phyloP scores from a whole-genome alignment of 2,113 vertebrate species.

The Laticauda laticaudata region DNA sequence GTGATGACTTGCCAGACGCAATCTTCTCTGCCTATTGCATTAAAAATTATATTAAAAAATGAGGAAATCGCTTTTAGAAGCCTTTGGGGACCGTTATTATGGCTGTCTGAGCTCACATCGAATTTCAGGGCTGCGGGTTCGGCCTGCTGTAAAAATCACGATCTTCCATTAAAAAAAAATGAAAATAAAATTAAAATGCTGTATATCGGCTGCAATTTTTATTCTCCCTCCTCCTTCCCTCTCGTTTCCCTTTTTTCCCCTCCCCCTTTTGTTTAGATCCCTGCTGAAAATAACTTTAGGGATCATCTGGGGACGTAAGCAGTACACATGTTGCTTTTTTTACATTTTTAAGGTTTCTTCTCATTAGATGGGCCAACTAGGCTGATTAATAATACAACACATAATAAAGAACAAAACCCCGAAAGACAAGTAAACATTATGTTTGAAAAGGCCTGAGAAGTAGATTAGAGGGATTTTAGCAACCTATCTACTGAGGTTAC shows the following conservation, averaged over 20 bases:
- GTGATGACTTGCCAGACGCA: not conserved
- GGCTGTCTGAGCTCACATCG: not conserved
- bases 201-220: not conserved
- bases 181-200: not conserved
- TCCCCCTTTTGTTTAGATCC: not conserved
- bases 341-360: constrained; percentile 10
- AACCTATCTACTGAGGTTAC: not conserved
- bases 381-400: not conserved
- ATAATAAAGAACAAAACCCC: not conserved
- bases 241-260: not conserved
- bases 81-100: not conserved
- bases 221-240: not conserved
- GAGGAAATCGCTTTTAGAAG: not conserved
- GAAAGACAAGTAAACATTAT: not conserved
- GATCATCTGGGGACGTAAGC: not conserved
- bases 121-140: not conserved
- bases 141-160: not conserved
- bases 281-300: not conserved
- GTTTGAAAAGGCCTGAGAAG: not conserved
- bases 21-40: not conserved
- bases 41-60: not conserved
- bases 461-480: not conserved
- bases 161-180: not conserved
- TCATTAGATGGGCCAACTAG: constrained; percentile 9
- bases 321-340: not conserved